Conservation (phyloP, 2,888 invertebrate species). For the Meiosimyza decipiens region DNA sequence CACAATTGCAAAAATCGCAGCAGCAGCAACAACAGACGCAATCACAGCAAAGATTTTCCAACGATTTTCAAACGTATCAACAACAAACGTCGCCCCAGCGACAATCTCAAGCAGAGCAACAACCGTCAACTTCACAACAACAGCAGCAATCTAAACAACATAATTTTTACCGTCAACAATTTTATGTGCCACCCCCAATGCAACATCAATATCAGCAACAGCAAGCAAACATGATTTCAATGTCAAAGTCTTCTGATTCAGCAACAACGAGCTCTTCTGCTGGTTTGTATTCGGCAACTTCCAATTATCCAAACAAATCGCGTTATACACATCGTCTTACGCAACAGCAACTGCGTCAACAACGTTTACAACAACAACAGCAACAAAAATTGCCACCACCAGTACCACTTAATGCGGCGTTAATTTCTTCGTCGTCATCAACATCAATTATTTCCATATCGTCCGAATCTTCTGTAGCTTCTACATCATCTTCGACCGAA, state of each 20-base stretch:
- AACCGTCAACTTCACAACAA: slow-evolving; percentile 40
- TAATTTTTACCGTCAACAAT: slow-evolving; percentile 59
- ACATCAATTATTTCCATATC: slow-evolving; percentile 63
- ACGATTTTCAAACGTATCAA: slow-evolving; percentile 27
- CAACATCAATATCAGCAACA: slow-evolving; percentile 55
- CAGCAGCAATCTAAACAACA: slow-evolving; percentile 46
- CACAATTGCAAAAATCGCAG: slow-evolving; percentile 40
- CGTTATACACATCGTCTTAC: slow-evolving; percentile 42
- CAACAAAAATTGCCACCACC: slow-evolving; percentile 38
- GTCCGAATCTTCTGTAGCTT: slow-evolving; percentile 60
- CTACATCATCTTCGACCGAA: slow-evolving; percentile 45
- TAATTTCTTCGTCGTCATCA: slow-evolving; percentile 58
- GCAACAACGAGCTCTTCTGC: slow-evolving; percentile 37
- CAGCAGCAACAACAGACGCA: slow-evolving; percentile 38
- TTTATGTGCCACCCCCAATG: slow-evolving; percentile 63
- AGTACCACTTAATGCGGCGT: slow-evolving; percentile 43
- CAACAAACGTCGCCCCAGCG: slow-evolving; percentile 38
- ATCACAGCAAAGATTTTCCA: slow-evolving; percentile 22
- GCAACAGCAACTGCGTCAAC: slow-evolving; percentile 49
- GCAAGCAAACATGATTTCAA: slow-evolving; percentile 40
- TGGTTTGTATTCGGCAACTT: slow-evolving; percentile 40
- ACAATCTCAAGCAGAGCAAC: slow-evolving; percentile 37
- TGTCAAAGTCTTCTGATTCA: slow-evolving; percentile 45
- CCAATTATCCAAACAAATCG: slow-evolving; percentile 41
- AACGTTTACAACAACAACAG: slow-evolving; percentile 47